phyloP scores from a whole-genome alignment of 1,140 invertebrate species.

The Tetragonula clypearis region DNA sequence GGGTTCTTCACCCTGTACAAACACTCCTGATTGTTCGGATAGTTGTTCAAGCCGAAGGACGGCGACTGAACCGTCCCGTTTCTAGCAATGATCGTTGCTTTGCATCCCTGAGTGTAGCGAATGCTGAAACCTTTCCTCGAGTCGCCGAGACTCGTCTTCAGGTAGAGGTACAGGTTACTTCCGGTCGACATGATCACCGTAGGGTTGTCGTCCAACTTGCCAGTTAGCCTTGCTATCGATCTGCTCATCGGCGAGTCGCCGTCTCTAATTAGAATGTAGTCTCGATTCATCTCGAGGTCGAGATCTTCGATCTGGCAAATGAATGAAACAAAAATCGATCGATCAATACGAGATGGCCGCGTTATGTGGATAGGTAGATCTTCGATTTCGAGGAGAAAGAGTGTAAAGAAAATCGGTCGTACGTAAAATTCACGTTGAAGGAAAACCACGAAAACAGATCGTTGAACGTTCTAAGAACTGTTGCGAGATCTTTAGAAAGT shows the following conservation, averaged over 20 bases:
- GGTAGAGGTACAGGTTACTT: constrained; percentile 94
- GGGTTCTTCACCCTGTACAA: constrained; percentile 93
- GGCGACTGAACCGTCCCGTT: constrained; percentile 95
- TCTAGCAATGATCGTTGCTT: constrained; percentile 88
- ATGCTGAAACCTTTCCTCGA: constrained; percentile 95
- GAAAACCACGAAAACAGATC: too few species aligned
- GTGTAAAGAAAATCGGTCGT: too few species aligned
- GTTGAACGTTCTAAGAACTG: too few species aligned
- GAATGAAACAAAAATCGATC: not conserved
- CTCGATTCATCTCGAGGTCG: constrained; percentile 92
- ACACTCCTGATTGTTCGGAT: constrained; percentile 96
- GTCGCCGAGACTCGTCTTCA: constrained; percentile 94
- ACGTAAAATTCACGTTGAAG: too few species aligned
- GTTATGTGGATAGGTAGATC: too few species aligned
- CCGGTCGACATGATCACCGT: constrained; percentile 95
- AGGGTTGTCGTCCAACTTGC: constrained; percentile 89
- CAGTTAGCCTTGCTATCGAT: constrained; percentile 91
- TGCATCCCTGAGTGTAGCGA: constrained; percentile 93
- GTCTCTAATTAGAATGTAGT: constrained; percentile 94
- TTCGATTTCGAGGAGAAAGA: not conserved
- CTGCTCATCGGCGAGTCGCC: constrained; percentile 93
- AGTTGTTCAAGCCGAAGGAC: constrained; percentile 91
- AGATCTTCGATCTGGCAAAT: constrained; percentile 89
- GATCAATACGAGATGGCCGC: too few species aligned
- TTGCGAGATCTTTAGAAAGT: too few species aligned